Conservation (phyloP, 2,888 invertebrate genomes). For the Drosophila suboccidentalis region DNA sequence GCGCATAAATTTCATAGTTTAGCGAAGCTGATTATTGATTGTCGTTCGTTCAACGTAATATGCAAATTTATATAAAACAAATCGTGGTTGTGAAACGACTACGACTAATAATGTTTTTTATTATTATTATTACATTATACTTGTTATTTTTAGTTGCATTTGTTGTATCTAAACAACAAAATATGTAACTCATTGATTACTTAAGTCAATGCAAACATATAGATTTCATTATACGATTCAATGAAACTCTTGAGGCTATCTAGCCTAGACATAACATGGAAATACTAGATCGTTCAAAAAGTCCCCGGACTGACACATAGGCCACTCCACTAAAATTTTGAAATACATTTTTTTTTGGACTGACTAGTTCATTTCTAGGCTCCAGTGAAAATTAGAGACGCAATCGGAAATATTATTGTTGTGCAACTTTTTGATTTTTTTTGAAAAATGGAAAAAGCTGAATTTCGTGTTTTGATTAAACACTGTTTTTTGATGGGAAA, state of each 20-base stretch:
- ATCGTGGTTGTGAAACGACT: conserved; percentile 66
- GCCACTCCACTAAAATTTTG: too few species aligned
- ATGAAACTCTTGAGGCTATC: not conserved
- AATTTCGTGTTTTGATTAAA: too few species aligned
- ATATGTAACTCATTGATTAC: conserved; percentile 14
- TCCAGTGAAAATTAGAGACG: too few species aligned
- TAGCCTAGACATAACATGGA: not conserved
- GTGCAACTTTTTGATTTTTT: too few species aligned
- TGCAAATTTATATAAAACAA: conserved; percentile 68
- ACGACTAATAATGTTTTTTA: conserved; percentile 31
- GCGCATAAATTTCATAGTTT: conserved; percentile 39
- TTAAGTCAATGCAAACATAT: conserved; percentile 3
- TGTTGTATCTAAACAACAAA: conserved; percentile 5
- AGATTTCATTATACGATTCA: not conserved
- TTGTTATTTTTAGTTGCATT: not conserved
- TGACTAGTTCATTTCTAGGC: too few species aligned
- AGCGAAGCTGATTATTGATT: conserved; percentile 53
- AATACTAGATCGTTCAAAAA: too few species aligned
- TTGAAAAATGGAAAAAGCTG: too few species aligned
- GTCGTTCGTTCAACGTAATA: conserved; percentile 62
- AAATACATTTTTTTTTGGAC: too few species aligned
- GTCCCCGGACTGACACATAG: too few species aligned
- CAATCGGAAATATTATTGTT: too few species aligned
- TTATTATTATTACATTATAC: conserved; percentile 13
- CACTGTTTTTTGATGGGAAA: too few species aligned